Evolutionary conservation across 1,140 invertebrate species (phyloP).

Genomic region (Calycopis cecrops): DNA sequence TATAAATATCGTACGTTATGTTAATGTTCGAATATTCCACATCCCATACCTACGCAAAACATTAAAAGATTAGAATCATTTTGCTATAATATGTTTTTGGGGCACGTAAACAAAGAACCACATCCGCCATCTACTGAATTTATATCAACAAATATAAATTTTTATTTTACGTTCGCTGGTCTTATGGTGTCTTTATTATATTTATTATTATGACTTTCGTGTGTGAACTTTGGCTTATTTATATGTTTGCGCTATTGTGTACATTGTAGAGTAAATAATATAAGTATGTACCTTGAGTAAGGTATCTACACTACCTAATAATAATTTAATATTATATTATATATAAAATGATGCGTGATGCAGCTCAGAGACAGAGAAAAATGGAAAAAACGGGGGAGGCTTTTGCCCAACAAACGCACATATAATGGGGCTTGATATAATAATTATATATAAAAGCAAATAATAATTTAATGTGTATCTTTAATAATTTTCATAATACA

Average conservation of each 20-base stretch:
- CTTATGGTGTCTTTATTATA: neutral
- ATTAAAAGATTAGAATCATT: slow-evolving; percentile 7
- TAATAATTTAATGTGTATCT: too few species aligned
- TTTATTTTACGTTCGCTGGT: slow-evolving; percentile 1
- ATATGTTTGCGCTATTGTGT: neutral
- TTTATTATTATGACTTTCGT: too few species aligned
- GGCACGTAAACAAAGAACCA: slow-evolving; percentile 15
- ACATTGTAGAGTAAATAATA: neutral
- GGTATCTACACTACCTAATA: too few species aligned
- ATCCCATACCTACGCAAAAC: slow-evolving; percentile 7
- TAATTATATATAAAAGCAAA: too few species aligned
- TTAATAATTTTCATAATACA: too few species aligned
- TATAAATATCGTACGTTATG: too few species aligned
- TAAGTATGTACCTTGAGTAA: neutral
- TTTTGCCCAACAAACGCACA: too few species aligned
- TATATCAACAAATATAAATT: slow-evolving; percentile 9
- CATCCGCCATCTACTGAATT: slow-evolving; percentile 14
- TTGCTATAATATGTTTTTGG: slow-evolving; percentile 14
- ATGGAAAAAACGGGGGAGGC: too few species aligned
- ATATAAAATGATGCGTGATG: too few species aligned
- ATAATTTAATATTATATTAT: too few species aligned
- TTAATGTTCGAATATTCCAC: neutral
- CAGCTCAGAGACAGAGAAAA: too few species aligned
- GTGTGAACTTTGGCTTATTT: neutral
- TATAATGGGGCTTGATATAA: too few species aligned